Evolutionary conservation across 2,888 invertebrate genomes (phyloP), one percentile per base, ranked within the genome.

Genomic region (Eupithecia inturbata): DNA sequence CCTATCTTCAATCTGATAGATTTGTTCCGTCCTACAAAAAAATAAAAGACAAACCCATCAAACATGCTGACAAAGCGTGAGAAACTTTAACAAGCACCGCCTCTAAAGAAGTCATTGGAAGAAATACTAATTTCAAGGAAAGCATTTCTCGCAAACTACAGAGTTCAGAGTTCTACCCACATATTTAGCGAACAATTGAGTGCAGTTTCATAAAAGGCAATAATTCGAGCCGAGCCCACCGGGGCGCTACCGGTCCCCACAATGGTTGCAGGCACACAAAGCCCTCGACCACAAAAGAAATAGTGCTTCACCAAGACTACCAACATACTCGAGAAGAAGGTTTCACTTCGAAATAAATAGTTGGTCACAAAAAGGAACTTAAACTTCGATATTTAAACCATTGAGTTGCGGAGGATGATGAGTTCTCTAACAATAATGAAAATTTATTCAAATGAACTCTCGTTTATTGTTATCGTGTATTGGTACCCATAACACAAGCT

Each of bases 181-280:
- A 82, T 80, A 82, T 82, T 81, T 79, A 78, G 76, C 75, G 77
- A 79, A 82, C 79, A 78, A 80, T 78, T 79, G 80, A 72, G 74
- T 77, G 84, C 80, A 77, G 67, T 81, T 82, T 86, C 82, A 85
- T 84, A 88, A 87, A 89, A 88, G 88, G 89, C 85, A 88, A 87
- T 89, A 90, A 89, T 89, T 87, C 80, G 86, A 88, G 89, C 81
- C 84, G 82, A 81, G 79, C 82, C 79, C 88, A 90, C 91, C 88
- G 89, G 91, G 89, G 91, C 87, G 91, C 91, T 92, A 91, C 91
- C 90, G 89, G 91, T 91, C 89, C 79, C 76, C 82, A 88, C 88
- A 89, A 87, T 87, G 80, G 84, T 78, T 80, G 81, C 82, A 75
- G 76, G 81, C 83, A 85, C 85, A 91, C 89, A 90, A 89, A 87